phyloP scores from a whole-genome alignment of 1,140 invertebrate species.

The Aphidius gifuensis region DNA sequence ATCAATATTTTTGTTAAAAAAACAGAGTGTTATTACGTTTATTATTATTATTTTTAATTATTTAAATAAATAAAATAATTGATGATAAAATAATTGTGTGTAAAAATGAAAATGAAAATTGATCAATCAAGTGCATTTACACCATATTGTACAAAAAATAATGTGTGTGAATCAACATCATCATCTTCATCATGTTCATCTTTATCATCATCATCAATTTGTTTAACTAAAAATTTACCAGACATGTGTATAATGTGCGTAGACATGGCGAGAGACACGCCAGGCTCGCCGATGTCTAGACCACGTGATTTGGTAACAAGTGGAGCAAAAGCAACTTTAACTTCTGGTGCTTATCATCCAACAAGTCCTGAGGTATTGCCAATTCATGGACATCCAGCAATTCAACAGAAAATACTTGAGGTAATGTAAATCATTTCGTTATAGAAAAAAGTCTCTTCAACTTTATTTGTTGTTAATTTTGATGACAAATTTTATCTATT shows the following conservation, averaged over 20 bases:
- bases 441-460: slow-evolving; percentile 1
- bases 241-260: slow-evolving; percentile 39
- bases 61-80: too few relatives aligned
- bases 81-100: too few relatives aligned
- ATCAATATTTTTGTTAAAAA: neutral
- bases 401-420: slow-evolving; percentile 61
- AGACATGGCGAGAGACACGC: slow-evolving; percentile 62
- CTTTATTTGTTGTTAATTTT: neutral
- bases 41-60: too few relatives aligned
- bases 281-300: slow-evolving; percentile 57
- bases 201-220: too few relatives aligned
- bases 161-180: slow-evolving; percentile 7
- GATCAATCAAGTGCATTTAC: slow-evolving; percentile 32
- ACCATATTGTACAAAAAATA: slow-evolving; percentile 27
- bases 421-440: slow-evolving; percentile 41
- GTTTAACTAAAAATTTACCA: slow-evolving; percentile 21
- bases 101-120: slow-evolving; percentile 27
- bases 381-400: slow-evolving; percentile 49
- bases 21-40: too few relatives aligned
- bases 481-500: too few relatives aligned
- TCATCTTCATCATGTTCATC: too few relatives aligned
- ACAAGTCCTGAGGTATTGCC: slow-evolving; percentile 30
- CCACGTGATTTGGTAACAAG: slow-evolving; percentile 47
- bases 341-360: slow-evolving; percentile 48
- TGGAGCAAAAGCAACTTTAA: slow-evolving; percentile 40